Conservation (phyloP, 2,888 invertebrate genomes). For the Autographa gamma region DNA sequence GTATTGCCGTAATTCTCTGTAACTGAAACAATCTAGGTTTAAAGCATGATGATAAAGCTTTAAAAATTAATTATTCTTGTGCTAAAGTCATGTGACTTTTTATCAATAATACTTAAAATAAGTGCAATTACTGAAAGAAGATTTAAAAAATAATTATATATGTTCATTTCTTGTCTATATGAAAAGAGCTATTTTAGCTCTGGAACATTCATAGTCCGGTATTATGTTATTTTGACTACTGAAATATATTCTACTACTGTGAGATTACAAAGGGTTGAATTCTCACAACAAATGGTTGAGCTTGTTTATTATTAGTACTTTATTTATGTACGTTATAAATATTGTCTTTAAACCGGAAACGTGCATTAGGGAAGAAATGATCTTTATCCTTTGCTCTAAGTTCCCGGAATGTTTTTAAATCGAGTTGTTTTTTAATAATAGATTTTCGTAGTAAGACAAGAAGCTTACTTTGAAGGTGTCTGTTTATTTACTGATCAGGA, state of each 20-base stretch:
- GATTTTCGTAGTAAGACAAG: slow-evolving; percentile 27
- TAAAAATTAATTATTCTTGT: too few relatives aligned
- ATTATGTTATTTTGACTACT: too few relatives aligned
- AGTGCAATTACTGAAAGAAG: too few relatives aligned
- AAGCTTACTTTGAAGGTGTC: slow-evolving; percentile 13
- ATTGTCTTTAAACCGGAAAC: slow-evolving; percentile 58
- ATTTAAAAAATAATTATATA: too few relatives aligned
- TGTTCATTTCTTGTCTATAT: too few relatives aligned
- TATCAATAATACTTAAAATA: neutral
- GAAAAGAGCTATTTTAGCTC: too few relatives aligned
- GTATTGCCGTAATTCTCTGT: too few relatives aligned
- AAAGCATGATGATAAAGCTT: too few relatives aligned
- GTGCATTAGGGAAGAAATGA: slow-evolving; percentile 59
- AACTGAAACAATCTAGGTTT: too few relatives aligned
- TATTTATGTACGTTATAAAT: slow-evolving; percentile 32
- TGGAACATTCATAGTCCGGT: too few relatives aligned
- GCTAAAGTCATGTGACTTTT: too few relatives aligned
- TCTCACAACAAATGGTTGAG: slow-evolving; percentile 16
- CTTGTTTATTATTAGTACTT: slow-evolving; percentile 26
- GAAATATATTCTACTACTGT: neutral
- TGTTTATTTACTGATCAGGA: too few relatives aligned
- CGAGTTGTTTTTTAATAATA: slow-evolving; percentile 21
- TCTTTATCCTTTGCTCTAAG: slow-evolving; percentile 38
- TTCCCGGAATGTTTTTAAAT: slow-evolving; percentile 39
- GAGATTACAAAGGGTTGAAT: neutral